These are phyloP conservation scores for Asbolus verrucosus DNA, from an alignment of 1,140 invertebrate genomes.

Conservation along the genomic window DNA sequence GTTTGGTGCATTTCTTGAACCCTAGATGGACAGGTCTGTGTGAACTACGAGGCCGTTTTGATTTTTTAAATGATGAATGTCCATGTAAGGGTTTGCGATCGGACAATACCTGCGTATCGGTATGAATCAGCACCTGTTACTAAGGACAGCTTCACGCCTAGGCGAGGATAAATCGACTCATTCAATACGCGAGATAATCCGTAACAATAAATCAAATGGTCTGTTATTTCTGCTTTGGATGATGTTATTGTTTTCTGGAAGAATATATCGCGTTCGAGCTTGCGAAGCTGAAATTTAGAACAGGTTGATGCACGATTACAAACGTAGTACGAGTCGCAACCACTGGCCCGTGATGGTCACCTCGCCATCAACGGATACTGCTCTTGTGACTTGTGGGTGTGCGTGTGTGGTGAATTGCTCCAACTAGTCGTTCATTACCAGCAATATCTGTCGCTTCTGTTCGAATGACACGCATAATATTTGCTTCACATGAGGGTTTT, in stretches of 20 bases:
- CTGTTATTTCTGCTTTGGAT: not conserved
- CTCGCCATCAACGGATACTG: constrained; percentile 37
- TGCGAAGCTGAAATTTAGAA: constrained; percentile 9
- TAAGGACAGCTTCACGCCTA: constrained; percentile 10
- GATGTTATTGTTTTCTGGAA: not conserved
- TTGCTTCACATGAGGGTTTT: too few relatives aligned
- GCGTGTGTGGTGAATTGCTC: constrained; percentile 34
- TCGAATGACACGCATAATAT: constrained; percentile 8
- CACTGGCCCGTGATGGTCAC: constrained; percentile 52
- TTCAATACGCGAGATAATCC: constrained; percentile 1
- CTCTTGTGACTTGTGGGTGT: constrained; percentile 42
- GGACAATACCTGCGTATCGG: constrained; percentile 19
- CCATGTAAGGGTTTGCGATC: constrained; percentile 32
- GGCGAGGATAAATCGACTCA: constrained; percentile 7
- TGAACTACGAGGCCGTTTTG: constrained; percentile 26
- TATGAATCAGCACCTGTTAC: constrained; percentile 42
- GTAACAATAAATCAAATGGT: not conserved
- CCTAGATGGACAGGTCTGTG: constrained; percentile 26
- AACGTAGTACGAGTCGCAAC: not conserved
- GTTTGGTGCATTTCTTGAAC: constrained; percentile 8
- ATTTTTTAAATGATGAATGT: constrained; percentile 19
- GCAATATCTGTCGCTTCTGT: constrained; percentile 18
- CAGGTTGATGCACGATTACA: constrained; percentile 20
- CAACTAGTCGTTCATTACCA: constrained; percentile 14
- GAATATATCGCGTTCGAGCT: not conserved